phyloP scores from a whole-genome alignment of 1,140 invertebrate species.

The Drosophila prosaltans region DNA sequence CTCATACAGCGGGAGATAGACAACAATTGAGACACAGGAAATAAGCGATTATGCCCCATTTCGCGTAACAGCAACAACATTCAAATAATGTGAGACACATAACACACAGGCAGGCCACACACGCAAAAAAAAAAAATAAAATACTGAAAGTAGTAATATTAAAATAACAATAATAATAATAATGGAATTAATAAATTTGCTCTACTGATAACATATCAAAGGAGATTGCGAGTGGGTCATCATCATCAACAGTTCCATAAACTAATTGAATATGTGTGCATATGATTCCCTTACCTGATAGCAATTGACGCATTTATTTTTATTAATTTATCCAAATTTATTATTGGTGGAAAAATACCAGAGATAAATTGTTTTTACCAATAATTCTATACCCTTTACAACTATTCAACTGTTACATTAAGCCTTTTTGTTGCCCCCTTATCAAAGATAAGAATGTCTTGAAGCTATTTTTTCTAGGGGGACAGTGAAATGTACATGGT shows the following conservation, averaged over 20 bases:
- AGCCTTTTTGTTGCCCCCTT: too few relatives aligned
- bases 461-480: too few relatives aligned
- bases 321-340: slow-evolving; percentile 3
- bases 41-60: slow-evolving; percentile 58
- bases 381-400: too few relatives aligned
- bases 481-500: too few relatives aligned
- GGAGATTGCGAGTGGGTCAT: background rate
- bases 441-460: too few relatives aligned
- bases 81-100: slow-evolving; percentile 38
- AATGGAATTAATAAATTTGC: background rate
- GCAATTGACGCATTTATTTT: slow-evolving; percentile 16
- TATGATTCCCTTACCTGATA: background rate
- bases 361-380: too few relatives aligned
- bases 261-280: background rate
- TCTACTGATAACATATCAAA: slow-evolving; percentile 2
- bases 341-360: background rate
- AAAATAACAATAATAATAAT: background rate
- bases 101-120: background rate
- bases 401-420: too few relatives aligned
- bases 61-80: slow-evolving; percentile 41
- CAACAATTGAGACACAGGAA: slow-evolving; percentile 51
- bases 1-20: slow-evolving; percentile 30
- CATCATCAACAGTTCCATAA: background rate
- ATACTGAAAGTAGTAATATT: background rate
- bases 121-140: slow-evolving; percentile 16